These are phyloP conservation scores for Spodoptera exigua DNA, from an alignment of 2,888 invertebrate genomes.

Conservation along the genomic window DNA sequence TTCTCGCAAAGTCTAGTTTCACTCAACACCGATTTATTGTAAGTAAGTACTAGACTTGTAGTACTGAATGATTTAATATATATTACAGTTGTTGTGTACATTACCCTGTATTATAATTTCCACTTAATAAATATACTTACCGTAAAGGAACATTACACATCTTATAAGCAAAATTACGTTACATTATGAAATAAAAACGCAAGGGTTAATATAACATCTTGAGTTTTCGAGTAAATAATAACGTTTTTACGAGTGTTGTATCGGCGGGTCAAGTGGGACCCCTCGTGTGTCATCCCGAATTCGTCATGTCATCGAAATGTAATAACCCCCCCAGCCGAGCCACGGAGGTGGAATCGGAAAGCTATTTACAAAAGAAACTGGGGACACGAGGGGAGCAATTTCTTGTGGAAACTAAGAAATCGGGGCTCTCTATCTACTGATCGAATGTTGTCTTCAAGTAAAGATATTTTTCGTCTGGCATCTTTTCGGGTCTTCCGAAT, in stretches of 20 bases:
- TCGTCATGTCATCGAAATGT: conserved; percentile 87
- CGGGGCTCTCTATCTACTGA: conserved; percentile 60
- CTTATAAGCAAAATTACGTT: neutral
- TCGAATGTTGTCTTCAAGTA: conserved; percentile 59
- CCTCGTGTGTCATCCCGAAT: conserved; percentile 78
- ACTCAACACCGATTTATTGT: no score
- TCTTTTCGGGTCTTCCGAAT: conserved; percentile 8
- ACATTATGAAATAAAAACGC: conserved; percentile 21
- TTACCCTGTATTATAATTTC: no score
- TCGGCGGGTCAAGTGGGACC: conserved; percentile 73
- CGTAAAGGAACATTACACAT: no score
- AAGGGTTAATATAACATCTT: conserved; percentile 47
- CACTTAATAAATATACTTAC: no score
- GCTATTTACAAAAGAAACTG: conserved; percentile 82
- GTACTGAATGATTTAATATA: no score
- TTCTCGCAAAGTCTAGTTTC: no score
- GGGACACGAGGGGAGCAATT: conserved; percentile 69
- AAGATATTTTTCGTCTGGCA: conserved; percentile 24
- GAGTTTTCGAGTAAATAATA: conserved; percentile 50
- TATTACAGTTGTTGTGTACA: no score
- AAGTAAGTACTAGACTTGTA: no score
- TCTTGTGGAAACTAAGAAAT: conserved; percentile 73
- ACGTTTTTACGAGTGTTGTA: conserved; percentile 52
- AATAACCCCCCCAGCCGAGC: conserved; percentile 79
- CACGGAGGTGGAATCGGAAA: conserved; percentile 71